phyloP scores from a whole-genome alignment of 2,888 invertebrate species.

The Heliconius sara region DNA sequence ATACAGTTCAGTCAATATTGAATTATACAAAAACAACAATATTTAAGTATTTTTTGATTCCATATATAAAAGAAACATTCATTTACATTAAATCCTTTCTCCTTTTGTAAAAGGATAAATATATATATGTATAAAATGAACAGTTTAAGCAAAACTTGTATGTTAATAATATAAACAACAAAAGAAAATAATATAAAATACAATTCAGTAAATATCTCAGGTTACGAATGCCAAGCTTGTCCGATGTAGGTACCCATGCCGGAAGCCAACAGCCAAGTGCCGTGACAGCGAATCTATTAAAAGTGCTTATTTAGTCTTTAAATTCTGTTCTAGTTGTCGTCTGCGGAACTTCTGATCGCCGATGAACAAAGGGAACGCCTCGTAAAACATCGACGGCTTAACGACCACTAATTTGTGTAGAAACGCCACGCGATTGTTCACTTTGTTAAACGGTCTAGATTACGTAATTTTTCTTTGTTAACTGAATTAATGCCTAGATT shows the following conservation, averaged over 20 bases:
- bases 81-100: not conserved
- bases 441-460: conserved; percentile 34
- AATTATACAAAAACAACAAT: not conserved
- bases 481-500: conserved; percentile 22
- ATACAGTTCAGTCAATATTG: not conserved
- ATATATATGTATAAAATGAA: too few relatives aligned
- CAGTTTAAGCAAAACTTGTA: not conserved
- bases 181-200: not conserved
- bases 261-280: conserved; percentile 10
- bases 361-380: conserved; percentile 44
- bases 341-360: conserved; percentile 29
- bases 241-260: not conserved
- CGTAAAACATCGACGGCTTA: conserved; percentile 46
- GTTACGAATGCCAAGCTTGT: not conserved
- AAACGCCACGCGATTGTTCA: conserved; percentile 36
- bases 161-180: too few relatives aligned
- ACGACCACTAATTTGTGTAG: conserved; percentile 43
- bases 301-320: conserved; percentile 31
- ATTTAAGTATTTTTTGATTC: not conserved
- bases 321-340: conserved; percentile 27
- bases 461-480: conserved; percentile 37
- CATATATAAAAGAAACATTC: not conserved
- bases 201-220: not conserved
- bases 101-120: too few relatives aligned
- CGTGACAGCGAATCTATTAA: conserved; percentile 30